Evolutionary conservation across 1,140 invertebrate species (phyloP).

Genomic region (Nomia melanderi): DNA sequence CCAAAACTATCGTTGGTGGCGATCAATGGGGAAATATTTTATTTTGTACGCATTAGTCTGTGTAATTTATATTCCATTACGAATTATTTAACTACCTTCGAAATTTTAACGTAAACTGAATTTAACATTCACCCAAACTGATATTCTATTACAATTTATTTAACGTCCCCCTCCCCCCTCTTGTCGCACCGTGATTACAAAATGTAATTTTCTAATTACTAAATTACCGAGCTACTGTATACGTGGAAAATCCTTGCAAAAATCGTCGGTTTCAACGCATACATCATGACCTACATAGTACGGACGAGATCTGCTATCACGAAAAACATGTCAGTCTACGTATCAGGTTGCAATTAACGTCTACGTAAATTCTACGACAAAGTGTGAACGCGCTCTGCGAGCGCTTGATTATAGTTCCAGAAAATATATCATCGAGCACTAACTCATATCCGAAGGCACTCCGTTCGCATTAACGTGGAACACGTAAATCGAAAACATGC

Average conservation of each 20-base stretch:
- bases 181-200: no score
- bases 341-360: constrained; percentile 35
- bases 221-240: not conserved
- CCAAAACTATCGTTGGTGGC: no score
- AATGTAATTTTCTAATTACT: no score
- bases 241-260: not conserved
- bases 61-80: no score
- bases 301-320: constrained; percentile 20
- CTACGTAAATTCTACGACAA: constrained; percentile 4
- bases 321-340: constrained; percentile 36
- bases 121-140: no score
- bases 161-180: no score
- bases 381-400: not conserved
- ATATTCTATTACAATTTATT: no score
- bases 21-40: no score
- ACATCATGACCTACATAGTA: not conserved
- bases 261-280: constrained; percentile 6
- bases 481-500: constrained; percentile 34
- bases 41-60: no score
- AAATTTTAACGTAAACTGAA: no score
- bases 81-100: no score
- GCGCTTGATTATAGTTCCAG: constrained; percentile 18
- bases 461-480: constrained; percentile 27
- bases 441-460: constrained; percentile 27
- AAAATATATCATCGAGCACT: constrained; percentile 26